Evolutionary conservation across 2,797 vertebrate species (phyloP).

Genomic region (Neosalanx taihuensis): DNA sequence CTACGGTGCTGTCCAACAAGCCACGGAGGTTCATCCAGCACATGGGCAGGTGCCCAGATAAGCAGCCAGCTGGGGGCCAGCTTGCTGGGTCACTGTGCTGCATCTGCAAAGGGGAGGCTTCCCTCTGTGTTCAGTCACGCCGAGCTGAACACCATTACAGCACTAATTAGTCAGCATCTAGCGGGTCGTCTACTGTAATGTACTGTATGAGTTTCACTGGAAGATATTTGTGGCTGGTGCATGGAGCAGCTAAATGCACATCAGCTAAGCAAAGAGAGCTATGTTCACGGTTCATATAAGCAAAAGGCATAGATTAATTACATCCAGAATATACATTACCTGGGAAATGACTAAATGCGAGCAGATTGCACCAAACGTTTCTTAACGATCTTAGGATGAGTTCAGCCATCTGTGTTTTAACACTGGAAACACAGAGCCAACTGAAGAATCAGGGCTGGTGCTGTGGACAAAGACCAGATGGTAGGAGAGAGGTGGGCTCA

Average conservation of each 20-base stretch:
- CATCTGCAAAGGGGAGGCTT: neutral
- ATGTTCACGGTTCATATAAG: neutral
- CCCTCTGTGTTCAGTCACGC: neutral
- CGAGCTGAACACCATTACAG: conserved; percentile 5
- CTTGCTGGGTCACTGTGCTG: conserved; percentile 15
- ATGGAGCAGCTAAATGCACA: conserved; percentile 19
- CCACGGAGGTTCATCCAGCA: conserved; percentile 27
- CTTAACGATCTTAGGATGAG: neutral
- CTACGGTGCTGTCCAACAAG: conserved; percentile 37
- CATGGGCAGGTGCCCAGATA: neutral
- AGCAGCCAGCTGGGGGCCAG: too few relatives aligned
- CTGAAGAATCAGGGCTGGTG: conserved; percentile 3
- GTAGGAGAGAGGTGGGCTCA: neutral
- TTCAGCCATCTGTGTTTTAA: neutral
- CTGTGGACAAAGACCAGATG: neutral
- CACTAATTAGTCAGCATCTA: conserved; percentile 14
- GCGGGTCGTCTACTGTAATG: neutral
- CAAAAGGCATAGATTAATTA: neutral
- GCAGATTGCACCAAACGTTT: neutral
- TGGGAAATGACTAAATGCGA: neutral
- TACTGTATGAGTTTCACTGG: neutral
- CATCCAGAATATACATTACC: too few relatives aligned
- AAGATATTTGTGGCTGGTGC: neutral
- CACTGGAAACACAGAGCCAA: neutral
- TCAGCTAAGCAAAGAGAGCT: neutral